Conservation (phyloP, 1,140 invertebrate genomes). For the Brachionus asplanchnoidis region DNA sequence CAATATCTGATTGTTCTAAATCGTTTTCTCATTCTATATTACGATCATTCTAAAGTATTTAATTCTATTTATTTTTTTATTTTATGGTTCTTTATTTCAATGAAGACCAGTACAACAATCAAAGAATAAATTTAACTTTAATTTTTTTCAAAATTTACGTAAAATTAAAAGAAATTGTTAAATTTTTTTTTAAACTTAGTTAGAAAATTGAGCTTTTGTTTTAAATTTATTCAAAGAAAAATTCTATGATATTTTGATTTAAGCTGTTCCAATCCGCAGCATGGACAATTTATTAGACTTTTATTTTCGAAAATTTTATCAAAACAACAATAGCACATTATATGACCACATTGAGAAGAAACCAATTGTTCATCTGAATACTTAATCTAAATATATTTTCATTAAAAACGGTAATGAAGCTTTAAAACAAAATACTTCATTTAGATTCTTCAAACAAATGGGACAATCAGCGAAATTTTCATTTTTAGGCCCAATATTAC, state of each 20-base stretch:
- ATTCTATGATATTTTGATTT: conserved; percentile 13
- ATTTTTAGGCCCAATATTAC: not conserved
- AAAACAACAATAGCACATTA: not conserved
- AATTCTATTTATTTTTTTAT: too few relatives aligned
- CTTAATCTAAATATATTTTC: not conserved
- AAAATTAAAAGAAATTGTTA: not conserved
- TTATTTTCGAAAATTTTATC: not conserved
- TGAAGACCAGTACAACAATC: too few relatives aligned
- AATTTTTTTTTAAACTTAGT: not conserved
- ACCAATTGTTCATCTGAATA: not conserved
- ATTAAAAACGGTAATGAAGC: not conserved
- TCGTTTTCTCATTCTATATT: too few relatives aligned
- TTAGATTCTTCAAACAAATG: not conserved
- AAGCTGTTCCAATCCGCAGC: not conserved
- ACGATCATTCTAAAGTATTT: too few relatives aligned
- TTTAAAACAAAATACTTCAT: not conserved
- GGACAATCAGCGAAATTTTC: not conserved
- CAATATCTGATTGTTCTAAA: too few relatives aligned
- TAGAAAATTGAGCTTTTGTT: not conserved
- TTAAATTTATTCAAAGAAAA: not conserved
- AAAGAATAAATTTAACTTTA: too few relatives aligned
- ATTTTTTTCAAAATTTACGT: not conserved
- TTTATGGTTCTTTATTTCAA: too few relatives aligned
- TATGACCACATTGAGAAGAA: not conserved
- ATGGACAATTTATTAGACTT: not conserved